These are phyloP conservation scores for Bos indicus DNA, from an alignment of 2,113 vertebrate species.

Conservation along the genomic window DNA sequence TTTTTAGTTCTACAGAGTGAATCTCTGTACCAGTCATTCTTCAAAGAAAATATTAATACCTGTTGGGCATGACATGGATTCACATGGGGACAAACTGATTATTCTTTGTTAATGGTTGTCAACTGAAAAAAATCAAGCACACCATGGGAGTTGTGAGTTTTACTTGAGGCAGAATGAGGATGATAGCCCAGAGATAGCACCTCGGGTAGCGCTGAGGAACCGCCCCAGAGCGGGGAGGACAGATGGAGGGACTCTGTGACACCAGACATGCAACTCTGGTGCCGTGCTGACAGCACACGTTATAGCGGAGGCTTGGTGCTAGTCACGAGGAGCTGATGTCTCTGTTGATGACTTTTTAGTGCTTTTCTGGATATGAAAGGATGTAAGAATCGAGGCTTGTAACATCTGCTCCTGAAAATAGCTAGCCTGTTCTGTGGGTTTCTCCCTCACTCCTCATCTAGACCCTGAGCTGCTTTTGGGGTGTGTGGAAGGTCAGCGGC, in stretches of 20 bases:
- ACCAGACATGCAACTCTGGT: background rate
- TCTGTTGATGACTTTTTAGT: background rate
- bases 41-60: background rate
- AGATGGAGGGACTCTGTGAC: background rate
- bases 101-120: background rate
- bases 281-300: background rate
- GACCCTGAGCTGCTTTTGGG: background rate
- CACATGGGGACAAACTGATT: accelerated
- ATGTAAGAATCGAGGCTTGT: background rate
- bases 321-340: background rate
- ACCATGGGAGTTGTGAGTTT: background rate
- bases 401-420: background rate
- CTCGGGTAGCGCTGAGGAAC: too few species aligned
- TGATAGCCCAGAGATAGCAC: background rate
- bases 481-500: background rate
- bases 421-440: background rate
- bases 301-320: background rate
- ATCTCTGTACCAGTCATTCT: too few species aligned
- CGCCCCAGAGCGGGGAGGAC: background rate
- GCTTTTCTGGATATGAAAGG: background rate
- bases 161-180: background rate
- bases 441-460: too few species aligned
- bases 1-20: background rate
- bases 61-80: accelerated
- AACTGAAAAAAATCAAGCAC: background rate